Conservation (phyloP, 2,888 invertebrate genomes). For the Ormia ochracea region DNA sequence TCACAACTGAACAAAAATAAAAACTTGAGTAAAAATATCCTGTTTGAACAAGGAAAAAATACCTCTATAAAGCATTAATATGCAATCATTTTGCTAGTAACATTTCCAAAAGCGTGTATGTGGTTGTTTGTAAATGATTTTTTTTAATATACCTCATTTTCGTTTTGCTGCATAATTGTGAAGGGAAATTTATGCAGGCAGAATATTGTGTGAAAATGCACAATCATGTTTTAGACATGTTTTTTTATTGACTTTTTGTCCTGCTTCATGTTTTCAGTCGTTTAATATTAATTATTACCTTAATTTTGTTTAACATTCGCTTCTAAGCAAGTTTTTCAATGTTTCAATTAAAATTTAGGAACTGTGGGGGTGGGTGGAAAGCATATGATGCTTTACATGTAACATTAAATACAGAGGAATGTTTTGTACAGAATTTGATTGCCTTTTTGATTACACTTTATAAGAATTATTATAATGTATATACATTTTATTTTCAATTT, state of each 20-base stretch:
- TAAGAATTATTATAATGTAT: too few species aligned
- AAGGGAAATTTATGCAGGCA: slow-evolving; percentile 43
- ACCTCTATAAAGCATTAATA: background rate
- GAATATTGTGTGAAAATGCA: slow-evolving; percentile 11
- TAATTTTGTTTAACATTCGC: slow-evolving; percentile 13
- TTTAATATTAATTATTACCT: slow-evolving; percentile 23
- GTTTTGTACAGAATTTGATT: background rate
- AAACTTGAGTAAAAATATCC: slow-evolving; percentile 29
- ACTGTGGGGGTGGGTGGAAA: background rate
- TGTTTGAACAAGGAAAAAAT: slow-evolving; percentile 35
- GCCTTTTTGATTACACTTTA: too few species aligned
- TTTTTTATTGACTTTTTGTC: background rate
- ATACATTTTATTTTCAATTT: too few species aligned
- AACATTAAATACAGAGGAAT: background rate
- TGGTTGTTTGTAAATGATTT: background rate
- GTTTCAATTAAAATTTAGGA: background rate
- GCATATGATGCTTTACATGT: background rate
- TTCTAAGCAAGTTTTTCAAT: background rate
- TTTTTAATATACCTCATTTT: background rate
- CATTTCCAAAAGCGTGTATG: too few species aligned
- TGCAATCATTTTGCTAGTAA: too few species aligned
- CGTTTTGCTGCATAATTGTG: background rate
- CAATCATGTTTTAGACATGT: background rate
- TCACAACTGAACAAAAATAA: slow-evolving; percentile 11
- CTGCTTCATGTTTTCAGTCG: slow-evolving; percentile 5